Evolutionary conservation across 2,888 invertebrate genomes (phyloP), one percentile per base, ranked within the genome.

Genomic region (Subacronicta megacephala): DNA sequence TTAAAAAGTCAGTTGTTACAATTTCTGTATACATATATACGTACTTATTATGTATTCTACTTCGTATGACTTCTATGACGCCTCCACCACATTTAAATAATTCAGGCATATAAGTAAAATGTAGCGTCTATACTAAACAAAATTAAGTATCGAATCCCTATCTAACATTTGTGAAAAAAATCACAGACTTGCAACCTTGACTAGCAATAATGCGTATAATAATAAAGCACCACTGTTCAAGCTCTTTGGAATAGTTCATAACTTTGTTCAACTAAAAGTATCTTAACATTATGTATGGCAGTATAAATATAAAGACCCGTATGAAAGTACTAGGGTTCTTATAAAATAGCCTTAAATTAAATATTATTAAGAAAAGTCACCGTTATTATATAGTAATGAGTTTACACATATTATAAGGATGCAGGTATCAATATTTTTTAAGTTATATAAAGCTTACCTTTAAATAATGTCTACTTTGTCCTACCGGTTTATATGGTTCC

Each of bases 141-240:
- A 59, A 29, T 45, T 44, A 61, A 42, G 18, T 38, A 43, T 51
- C 35, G 12, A 37, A 35, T 46, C 35, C 16, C 42, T 63, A 58
- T 17, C 17, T 38, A 38, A 44, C 33, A 13, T 55, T 37, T 67
- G 55, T 66, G 44, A 57, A 13, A 41, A n/a, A 38, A 45, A 71
- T 58, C 58, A 71, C 58, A 69, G 50, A 54, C 29, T 49, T 68
- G 33, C 33, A 29, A 54, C 23, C 56, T 64, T 73, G 81, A 82
- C 82, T 81, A 82, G 82, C 59, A 74, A 72, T 68, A 75, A 69
- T 72, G 72, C 58, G 51, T 77, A 66, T 63, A 72, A 71, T 63
- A 74, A 72, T 74, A 75, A 74, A 62, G 66, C 62, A 73, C 57
- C 70, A 53, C 37, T 51, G 46, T 59, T 42, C 56, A 70, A 76